These are phyloP conservation scores for Discoglossus pictus DNA, from an alignment of 2,797 vertebrate species.

Conservation along the genomic window DNA sequence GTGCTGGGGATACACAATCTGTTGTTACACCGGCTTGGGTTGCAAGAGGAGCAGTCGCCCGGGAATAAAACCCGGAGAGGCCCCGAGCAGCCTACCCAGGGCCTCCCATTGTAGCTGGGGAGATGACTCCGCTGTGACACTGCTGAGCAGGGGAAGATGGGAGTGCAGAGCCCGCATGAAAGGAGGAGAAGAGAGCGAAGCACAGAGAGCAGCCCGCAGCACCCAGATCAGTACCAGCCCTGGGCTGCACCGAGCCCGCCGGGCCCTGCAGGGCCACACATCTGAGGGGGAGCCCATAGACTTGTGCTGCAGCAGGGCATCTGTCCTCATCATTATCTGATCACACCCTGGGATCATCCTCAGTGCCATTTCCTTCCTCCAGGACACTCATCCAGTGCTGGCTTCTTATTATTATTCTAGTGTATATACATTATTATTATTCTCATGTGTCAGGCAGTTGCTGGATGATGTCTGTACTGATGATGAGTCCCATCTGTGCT, in stretches of 20 bases:
- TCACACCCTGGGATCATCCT: no score
- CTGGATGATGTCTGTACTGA: neutral
- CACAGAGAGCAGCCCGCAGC: constrained; percentile 7
- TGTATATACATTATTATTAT: constrained; percentile 8
- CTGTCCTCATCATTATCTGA: neutral
- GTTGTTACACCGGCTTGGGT: constrained; percentile 45
- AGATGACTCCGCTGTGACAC: constrained; percentile 31
- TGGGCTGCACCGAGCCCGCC: constrained; percentile 28
- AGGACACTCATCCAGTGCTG: no score
- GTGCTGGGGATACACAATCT: constrained; percentile 52
- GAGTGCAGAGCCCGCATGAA: constrained; percentile 30
- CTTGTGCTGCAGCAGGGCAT: neutral
- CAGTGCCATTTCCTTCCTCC: neutral
- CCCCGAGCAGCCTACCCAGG: neutral
- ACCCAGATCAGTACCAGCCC: constrained; percentile 25
- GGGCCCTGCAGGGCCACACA: constrained; percentile 30
- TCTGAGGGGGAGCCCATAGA: constrained; percentile 15
- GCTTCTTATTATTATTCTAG: neutral
- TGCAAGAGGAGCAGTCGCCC: neutral
- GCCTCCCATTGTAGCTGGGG: constrained; percentile 17
- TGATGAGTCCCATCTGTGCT: neutral
- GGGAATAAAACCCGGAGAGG: constrained; percentile 2
- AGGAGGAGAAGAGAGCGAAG: constrained; percentile 17
- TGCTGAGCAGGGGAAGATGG: constrained; percentile 32
- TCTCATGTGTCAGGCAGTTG: neutral